A percentile compares a stretch with the other conserved stretches of the same genome.
Evolutionary conservation across 2,888 invertebrate species (phyloP).

Genomic region (Amitus sp.): DNA sequence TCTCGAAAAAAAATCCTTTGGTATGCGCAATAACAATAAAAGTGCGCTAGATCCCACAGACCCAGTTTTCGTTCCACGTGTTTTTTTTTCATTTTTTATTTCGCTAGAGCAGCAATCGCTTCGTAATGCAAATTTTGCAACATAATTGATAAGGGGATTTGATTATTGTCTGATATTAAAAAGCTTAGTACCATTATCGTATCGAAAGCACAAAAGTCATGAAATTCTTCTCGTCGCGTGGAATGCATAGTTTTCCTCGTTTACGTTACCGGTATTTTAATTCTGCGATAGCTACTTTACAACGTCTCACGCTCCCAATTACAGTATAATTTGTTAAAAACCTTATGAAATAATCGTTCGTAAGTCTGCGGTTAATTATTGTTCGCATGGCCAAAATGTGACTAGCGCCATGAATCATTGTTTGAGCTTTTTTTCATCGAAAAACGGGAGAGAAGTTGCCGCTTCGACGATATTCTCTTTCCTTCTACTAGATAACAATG

Average conservation of each 20-base stretch:
- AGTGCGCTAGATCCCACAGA: constrained; percentile 9
- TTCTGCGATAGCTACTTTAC: too few species aligned
- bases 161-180: constrained; percentile 8
- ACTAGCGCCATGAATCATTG: background rate
- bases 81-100: background rate
- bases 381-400: constrained; percentile 2
- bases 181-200: constrained; percentile 6
- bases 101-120: background rate
- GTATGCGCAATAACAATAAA: background rate
- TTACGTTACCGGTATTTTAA: too few species aligned
- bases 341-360: constrained; percentile 6
- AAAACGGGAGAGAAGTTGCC: background rate
- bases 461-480: background rate
- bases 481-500: background rate
- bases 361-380: constrained; percentile 5
- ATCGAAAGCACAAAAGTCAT: constrained; percentile 5
- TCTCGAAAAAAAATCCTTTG: background rate
- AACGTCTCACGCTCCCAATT: background rate
- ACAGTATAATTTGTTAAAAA: constrained; percentile 7
- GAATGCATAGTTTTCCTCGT: background rate
- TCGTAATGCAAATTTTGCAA: background rate
- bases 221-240: background rate
- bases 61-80: background rate
- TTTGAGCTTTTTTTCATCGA: background rate
- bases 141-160: background rate